Evolutionary conservation across 1,140 invertebrate species (phyloP).

Genomic region (Ceratina australensis): DNA sequence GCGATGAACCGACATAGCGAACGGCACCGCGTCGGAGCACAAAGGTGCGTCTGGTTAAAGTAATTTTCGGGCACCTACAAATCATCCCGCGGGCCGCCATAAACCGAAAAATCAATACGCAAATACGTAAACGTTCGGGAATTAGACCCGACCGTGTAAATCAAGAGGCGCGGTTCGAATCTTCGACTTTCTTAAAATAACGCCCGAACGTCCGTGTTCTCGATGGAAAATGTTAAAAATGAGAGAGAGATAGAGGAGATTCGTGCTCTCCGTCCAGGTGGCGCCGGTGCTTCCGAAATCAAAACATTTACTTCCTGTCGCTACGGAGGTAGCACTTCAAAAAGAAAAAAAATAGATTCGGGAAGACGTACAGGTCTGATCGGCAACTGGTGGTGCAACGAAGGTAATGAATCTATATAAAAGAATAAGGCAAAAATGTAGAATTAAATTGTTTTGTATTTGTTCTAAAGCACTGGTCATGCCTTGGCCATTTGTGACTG

Average conservation of each 20-base stretch:
- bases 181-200: constrained; percentile 53
- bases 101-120: constrained; percentile 33
- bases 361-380: not conserved
- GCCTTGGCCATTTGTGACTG: too few relatives aligned
- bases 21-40: not conserved
- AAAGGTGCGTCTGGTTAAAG: constrained; percentile 9
- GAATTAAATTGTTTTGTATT: too few relatives aligned
- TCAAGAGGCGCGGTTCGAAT: constrained; percentile 26
- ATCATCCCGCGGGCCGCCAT: not conserved
- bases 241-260: constrained; percentile 16
- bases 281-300: constrained; percentile 42
- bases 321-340: not conserved
- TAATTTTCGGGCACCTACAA: constrained; percentile 10
- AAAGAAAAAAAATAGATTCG: constrained; percentile 21
- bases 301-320: constrained; percentile 55
- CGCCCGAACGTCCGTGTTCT: constrained; percentile 29
- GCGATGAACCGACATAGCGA: too few relatives aligned
- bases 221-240: not conserved
- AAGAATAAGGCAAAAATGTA: too few relatives aligned
- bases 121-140: constrained; percentile 19
- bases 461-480: too few relatives aligned
- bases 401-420: too few relatives aligned
- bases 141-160: constrained; percentile 44
- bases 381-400: too few relatives aligned
- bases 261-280: constrained; percentile 35